phyloP scores from a whole-genome alignment of 1,140 invertebrate genomes.

The Dryas iulia region DNA sequence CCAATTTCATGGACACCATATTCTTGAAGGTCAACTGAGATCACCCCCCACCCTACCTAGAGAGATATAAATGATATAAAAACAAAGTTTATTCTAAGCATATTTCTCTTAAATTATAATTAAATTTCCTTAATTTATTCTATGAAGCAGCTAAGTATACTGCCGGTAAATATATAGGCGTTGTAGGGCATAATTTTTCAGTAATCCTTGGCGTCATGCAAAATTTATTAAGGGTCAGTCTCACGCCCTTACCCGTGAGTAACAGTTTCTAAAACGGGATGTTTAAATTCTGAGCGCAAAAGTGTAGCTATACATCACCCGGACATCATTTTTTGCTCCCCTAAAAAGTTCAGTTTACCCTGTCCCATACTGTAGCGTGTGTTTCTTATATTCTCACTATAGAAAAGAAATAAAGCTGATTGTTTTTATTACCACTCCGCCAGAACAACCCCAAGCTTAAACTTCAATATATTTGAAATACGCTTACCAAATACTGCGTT shows the following conservation, averaged over 20 bases:
- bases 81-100: too few relatives aligned
- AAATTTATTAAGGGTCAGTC: conserved; percentile 69
- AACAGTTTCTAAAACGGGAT: conserved; percentile 63
- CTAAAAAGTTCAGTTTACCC: conserved; percentile 66
- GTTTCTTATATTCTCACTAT: conserved; percentile 68
- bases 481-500: background rate
- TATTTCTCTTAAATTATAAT: too few relatives aligned
- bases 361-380: conserved; percentile 52
- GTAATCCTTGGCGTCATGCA: conserved; percentile 50
- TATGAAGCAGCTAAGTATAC: background rate
- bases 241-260: conserved; percentile 55
- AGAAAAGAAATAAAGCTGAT: conserved; percentile 54
- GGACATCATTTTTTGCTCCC: conserved; percentile 68
- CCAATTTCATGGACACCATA: too few relatives aligned
- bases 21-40: too few relatives aligned
- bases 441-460: background rate
- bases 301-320: conserved; percentile 70
- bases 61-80: too few relatives aligned
- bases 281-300: conserved; percentile 69
- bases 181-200: conserved; percentile 26
- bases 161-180: conserved; percentile 18
- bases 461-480: conserved; percentile 2
- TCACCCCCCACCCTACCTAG: too few relatives aligned
- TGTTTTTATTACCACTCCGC: conserved; percentile 47
- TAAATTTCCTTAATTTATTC: background rate